phyloP scores from a whole-genome alignment of 1,140 invertebrate species.

The Bombus soroeensis region DNA sequence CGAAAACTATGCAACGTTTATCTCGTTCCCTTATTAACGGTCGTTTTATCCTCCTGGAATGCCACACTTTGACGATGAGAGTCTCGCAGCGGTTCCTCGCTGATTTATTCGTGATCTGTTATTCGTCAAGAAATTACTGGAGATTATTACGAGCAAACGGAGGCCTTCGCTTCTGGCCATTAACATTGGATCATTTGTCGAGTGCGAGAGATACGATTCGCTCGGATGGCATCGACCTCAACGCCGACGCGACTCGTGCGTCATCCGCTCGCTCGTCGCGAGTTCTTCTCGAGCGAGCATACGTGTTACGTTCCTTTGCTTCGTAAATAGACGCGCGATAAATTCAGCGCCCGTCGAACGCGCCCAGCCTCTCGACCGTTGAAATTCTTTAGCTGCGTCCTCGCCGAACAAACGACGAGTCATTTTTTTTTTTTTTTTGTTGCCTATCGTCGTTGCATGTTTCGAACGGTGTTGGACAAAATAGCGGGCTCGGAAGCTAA shows the following conservation, averaged over 20 bases:
- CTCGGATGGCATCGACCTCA: conserved; percentile 47
- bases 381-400: conserved; percentile 9
- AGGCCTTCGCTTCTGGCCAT: conserved; percentile 20
- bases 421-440: background rate
- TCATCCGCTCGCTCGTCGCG: conserved; percentile 16
- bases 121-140: conserved; percentile 18
- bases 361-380: background rate
- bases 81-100: background rate
- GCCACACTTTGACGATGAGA: background rate
- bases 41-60: background rate
- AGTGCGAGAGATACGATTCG: conserved; percentile 17
- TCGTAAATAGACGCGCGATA: conserved; percentile 49
- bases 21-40: conserved; percentile 30
- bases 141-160: conserved; percentile 12
- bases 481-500: too few relatives aligned
- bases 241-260: conserved; percentile 10
- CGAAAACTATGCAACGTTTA: conserved; percentile 6
- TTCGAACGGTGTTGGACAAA: background rate
- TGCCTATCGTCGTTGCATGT: background rate
- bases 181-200: conserved; percentile 37
- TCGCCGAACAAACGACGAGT: background rate
- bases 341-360: conserved; percentile 36
- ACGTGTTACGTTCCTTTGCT: conserved; percentile 4
- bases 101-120: conserved; percentile 27
- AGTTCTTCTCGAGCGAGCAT: conserved; percentile 32